Evolutionary conservation across 1,140 invertebrate genomes (phyloP), one percentile per base, ranked within the genome.

Genomic region (Pteromalus puparum): DNA sequence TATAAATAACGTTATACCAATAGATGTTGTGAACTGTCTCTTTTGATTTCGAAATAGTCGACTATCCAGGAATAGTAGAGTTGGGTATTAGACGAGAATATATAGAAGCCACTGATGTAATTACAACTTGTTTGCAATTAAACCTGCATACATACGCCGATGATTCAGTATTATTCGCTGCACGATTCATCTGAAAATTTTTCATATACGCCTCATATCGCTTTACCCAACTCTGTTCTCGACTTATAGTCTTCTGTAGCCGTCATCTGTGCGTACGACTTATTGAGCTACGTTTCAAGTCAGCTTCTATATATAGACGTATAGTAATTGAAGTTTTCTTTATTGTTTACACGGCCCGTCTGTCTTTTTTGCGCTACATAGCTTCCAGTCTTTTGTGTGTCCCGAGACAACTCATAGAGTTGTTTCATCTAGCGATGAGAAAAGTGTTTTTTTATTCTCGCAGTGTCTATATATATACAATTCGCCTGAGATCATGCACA

Each of bases 401-500:
- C 18, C 26, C 48, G 38, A 73, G 68, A 72, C 15, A 42, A 26
- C 74, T 61, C 21, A 61, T 61, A 48, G 61, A 72, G 15, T 67
- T 76, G 21, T 61, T n/a, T 61, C 18, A 42, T 42, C 24, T 82
- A 76, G 61, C 26, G 13, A 46, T 65, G 72, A 81, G 76, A 75
- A 72, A 77, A 68, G 68, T 26, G 61, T 83, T 73, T 79, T 21
- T 34, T 34, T 34, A 28, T 83, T 73, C 67, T 38, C 34, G 68
- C 72, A 81, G 53, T 81, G 61, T 81, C 48, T 84, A 79, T 79
- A 34, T 84, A 79, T 79, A 34, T 34, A 34, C 30, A 70, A 75
- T 83, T 87, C 84, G 82, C 77, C 87, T 87, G 68, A 84, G 48
- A 80, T 81, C 38, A 80, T 87, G 89, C 87, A 90, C 84, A 88